phyloP scores from a whole-genome alignment of 1,140 invertebrate species.

The Araneus ventricosus region DNA sequence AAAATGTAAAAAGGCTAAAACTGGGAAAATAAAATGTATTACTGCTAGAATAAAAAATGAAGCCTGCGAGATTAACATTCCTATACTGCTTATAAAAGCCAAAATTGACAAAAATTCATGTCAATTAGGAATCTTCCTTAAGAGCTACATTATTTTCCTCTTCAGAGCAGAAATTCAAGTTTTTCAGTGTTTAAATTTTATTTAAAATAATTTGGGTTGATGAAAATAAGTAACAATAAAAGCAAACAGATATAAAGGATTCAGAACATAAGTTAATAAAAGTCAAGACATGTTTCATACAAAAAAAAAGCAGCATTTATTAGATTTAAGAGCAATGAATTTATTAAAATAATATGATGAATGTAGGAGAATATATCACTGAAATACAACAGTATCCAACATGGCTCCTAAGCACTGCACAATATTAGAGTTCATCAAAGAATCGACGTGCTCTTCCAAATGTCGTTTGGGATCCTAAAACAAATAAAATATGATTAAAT shows the following conservation, averaged over 20 bases:
- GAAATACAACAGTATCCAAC: constrained; percentile 98
- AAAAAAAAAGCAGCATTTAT: constrained; percentile 41
- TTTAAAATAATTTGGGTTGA: too few species aligned
- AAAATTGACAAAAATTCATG: too few species aligned
- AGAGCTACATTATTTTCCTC: too few species aligned
- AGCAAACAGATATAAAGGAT: background rate
- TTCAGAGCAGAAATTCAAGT: too few species aligned
- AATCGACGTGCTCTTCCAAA: constrained; percentile 98
- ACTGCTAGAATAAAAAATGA: too few species aligned
- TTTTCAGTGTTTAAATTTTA: too few species aligned
- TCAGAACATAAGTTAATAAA: background rate
- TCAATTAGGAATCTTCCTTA: too few species aligned
- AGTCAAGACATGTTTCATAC: background rate
- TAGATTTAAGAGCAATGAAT: constrained; percentile 56
- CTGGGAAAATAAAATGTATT: too few species aligned
- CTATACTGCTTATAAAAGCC: too few species aligned
- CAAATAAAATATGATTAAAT: background rate
- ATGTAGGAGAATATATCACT: constrained; percentile 82
- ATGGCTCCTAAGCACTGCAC: constrained; percentile 99
- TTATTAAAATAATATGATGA: constrained; percentile 70
- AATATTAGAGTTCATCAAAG: constrained; percentile 98
- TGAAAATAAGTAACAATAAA: background rate
- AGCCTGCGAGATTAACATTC: too few species aligned
- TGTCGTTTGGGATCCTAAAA: constrained; percentile 97
- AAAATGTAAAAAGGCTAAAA: too few species aligned